Base-by-base conservation (phyloP, 2,797 vertebrate genomes). In the Pogonophryne albipinna region DNA sequence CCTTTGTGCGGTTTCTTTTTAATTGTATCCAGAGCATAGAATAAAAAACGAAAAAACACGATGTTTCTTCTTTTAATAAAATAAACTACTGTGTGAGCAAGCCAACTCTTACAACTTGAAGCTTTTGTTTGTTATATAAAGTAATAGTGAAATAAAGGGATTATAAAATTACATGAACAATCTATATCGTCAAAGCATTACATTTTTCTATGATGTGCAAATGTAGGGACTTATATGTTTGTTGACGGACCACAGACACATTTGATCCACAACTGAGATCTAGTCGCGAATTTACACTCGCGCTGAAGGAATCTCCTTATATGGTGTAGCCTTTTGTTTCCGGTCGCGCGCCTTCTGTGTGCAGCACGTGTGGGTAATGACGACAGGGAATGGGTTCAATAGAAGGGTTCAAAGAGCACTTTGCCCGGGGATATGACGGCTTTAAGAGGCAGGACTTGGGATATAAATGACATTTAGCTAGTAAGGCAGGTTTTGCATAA, bases 381-480 rank as follows among this genome's bases (percentile, higher is more conserved):
- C 88, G 89, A 85, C 86, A 82, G 91, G 81, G 77, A 90, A 92
- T 90, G 89, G 87, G 90, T 93, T 95, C 92, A 93, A 91, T 90
- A 79, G 52, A 3, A 68, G 83, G 90, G 93, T 94, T 95, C 93
- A 95, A 85, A 91, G 92, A 92, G 90, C 91, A 92, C 69, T 78
- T 59, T 74, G 85, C 93, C 90, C 59, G 62, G 74, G 92, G 93
- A 89, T 77, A 86, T 82, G 83, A 65, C 67, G 65, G 85, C 83
- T 85, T 91, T 86, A 83, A 89, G 77, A 92, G 89, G 75, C 84
- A 81, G 68, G 85, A 79, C 79, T 80, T 77, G 85, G 82, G 79
- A 89, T 86, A 89, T 87, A 89, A 89, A 92, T 95, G 94, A 90
- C 94, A 94, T 94, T 92, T 92, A 92, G 84, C 82, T 67, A 77